Base-by-base conservation (phyloP, 2,888 invertebrate species). In the Venusia cambrica region DNA sequence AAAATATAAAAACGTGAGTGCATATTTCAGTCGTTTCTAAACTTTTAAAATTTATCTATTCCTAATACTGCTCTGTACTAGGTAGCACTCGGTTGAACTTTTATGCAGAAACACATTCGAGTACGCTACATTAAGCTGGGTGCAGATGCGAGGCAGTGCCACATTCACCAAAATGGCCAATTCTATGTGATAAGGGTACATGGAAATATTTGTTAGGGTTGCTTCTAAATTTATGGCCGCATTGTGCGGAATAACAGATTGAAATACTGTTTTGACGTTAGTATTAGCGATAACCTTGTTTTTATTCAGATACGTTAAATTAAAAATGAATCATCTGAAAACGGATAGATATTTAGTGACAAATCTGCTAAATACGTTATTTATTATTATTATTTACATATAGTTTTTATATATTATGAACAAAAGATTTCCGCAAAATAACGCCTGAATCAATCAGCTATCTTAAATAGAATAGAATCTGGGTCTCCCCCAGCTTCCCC, bases 141-240 rank as follows among this genome's bases (percentile, higher is more conserved):
- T 64, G 62, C 64, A 65, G 64, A 64, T 63, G 65, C 52, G 39
- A 48, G 46, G 50, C 42, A 44, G 34, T 29, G 37, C 43, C 51
- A 51, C 56, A 42, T 42, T 20, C 22, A 8, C 35, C 38, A 37
- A 39, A 45, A 45, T 43, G 38, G 46, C 43, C 44, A 47, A 55
- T 61, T 57, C 45, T 48, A 35, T 43, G 53, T 62, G 64, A 64
- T 64, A 62, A 57, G 60, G 58, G 64, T 60, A 51, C 28, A 35
- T 52, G 51, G 42, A 47, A 36, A 51, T 39, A 51, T 45, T 48
- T 45, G 47, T 41, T 43, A 31, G 38, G 37, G 48, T 48, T 38
- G 46, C 34, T 41, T 38, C 50, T 42, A 53, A 59, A 62, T 62
- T 57, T 62, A 59, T 57, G 51, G 48, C 51, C 39, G 26, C 24